Conservation (phyloP, 2,888 invertebrate species). For the Corythucha ciliata region DNA sequence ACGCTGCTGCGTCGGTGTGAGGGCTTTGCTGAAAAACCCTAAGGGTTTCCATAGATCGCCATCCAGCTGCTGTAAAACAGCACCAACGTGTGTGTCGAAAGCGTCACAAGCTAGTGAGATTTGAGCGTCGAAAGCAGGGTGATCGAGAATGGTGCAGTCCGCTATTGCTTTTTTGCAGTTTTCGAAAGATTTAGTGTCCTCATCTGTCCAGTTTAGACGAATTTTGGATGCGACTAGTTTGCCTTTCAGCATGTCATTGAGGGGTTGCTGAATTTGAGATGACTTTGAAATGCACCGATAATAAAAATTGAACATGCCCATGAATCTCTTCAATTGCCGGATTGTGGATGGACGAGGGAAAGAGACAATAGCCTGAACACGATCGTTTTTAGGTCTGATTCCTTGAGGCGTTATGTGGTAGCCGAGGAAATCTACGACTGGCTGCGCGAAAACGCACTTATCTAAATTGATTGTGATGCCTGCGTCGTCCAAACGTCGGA, state of each 20-base stretch:
- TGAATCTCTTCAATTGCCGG: too few relatives aligned
- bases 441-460: too few relatives aligned
- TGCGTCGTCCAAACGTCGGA: too few relatives aligned
- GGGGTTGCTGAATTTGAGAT: slow-evolving; percentile 21
- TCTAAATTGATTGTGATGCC: too few relatives aligned
- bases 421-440: too few relatives aligned
- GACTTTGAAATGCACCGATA: slow-evolving; percentile 22
- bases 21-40: slow-evolving; percentile 26
- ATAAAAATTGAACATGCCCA: slow-evolving; percentile 20
- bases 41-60: slow-evolving; percentile 29
- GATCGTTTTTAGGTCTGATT: too few relatives aligned
- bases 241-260: slow-evolving; percentile 24
- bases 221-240: slow-evolving; percentile 29
- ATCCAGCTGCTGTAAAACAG: too few relatives aligned
- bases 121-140: slow-evolving; percentile 19
- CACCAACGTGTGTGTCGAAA: too few relatives aligned
- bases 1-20: slow-evolving; percentile 37
- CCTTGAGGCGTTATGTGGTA: too few relatives aligned
- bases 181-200: slow-evolving; percentile 23
- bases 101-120: slow-evolving; percentile 33
- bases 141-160: slow-evolving; percentile 24
- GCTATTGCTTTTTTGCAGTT: slow-evolving; percentile 27
- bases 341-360: too few relatives aligned
- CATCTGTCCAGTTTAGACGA: slow-evolving; percentile 29
- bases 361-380: too few relatives aligned